Percentiles rank a stretch among this genome's conserved stretches.
phyloP scores from a whole-genome alignment of 2,888 invertebrate genomes.

The Catocala fraxini region DNA sequence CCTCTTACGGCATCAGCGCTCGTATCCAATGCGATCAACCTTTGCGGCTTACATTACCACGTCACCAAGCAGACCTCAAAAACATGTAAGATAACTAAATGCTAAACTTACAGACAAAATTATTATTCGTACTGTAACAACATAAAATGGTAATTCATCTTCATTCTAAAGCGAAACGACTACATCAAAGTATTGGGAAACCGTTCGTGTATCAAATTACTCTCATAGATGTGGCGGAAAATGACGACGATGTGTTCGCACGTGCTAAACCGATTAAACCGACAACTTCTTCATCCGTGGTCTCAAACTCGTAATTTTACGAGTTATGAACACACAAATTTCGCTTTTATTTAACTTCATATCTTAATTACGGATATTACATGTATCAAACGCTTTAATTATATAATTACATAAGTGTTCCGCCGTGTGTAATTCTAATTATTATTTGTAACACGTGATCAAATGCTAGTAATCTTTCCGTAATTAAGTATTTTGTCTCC shows the following conservation, averaged over 20 bases:
- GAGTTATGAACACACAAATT: slow-evolving; percentile 48
- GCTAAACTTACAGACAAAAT: not conserved
- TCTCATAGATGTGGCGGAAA: slow-evolving; percentile 40
- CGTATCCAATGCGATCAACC: too few relatives aligned
- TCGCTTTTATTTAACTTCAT: slow-evolving; percentile 46
- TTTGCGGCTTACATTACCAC: too few relatives aligned
- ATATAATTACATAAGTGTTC: slow-evolving; percentile 20
- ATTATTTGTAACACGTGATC: slow-evolving; percentile 16
- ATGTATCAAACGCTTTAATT: slow-evolving; percentile 40
- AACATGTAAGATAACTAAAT: not conserved
- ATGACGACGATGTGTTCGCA: slow-evolving; percentile 47
- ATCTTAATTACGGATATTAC: slow-evolving; percentile 49
- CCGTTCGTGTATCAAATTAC: slow-evolving; percentile 61
- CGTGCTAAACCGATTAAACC: slow-evolving; percentile 46
- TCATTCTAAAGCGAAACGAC: slow-evolving; percentile 30
- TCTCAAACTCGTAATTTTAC: slow-evolving; percentile 57
- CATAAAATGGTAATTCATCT: slow-evolving; percentile 46
- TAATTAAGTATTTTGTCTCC: slow-evolving; percentile 3
- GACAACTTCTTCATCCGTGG: slow-evolving; percentile 30
- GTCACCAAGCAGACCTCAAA: too few relatives aligned
- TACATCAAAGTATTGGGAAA: slow-evolving; percentile 59
- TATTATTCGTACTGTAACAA: slow-evolving; percentile 5
- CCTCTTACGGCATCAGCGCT: too few relatives aligned
- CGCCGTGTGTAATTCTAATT: slow-evolving; percentile 25
- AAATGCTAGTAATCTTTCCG: slow-evolving; percentile 7